These are phyloP conservation scores for Drosophila teissieri DNA, from an alignment of 1,140 invertebrate species.

Conservation along the genomic window DNA sequence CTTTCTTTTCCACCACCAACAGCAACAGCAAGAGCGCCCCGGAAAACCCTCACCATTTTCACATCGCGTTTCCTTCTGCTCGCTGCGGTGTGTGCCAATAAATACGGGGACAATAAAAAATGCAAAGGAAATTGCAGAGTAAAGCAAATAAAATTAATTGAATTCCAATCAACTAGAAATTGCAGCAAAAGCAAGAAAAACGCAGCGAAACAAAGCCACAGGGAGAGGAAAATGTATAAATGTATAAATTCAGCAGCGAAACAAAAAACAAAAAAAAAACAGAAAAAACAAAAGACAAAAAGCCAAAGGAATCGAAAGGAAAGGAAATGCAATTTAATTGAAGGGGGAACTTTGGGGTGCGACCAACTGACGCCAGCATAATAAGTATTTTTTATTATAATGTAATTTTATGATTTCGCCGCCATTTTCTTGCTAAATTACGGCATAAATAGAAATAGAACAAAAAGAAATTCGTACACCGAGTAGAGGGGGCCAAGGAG, in stretches of 20 bases:
- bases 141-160: conserved; percentile 84
- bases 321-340: conserved; percentile 69
- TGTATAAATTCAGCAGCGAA: conserved; percentile 74
- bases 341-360: conserved; percentile 7
- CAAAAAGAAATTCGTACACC: conserved; percentile 52
- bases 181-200: conserved; percentile 58
- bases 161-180: conserved; percentile 84
- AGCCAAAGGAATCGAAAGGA: conserved; percentile 33
- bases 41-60: neutral
- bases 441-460: conserved; percentile 80
- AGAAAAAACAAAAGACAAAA: conserved; percentile 36
- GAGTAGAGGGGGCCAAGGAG: conserved; percentile 31
- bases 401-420: conserved; percentile 81
- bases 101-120: conserved; percentile 79
- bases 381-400: conserved; percentile 77
- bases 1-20: conserved; percentile 10
- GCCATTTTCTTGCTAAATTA: conserved; percentile 82
- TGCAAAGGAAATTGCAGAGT: conserved; percentile 80
- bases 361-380: conserved; percentile 61
- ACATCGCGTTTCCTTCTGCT: conserved; percentile 22
- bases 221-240: conserved; percentile 41
- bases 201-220: conserved; percentile 53
- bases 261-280: conserved; percentile 37
- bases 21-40: too few species aligned
- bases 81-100: conserved; percentile 68